These are phyloP conservation scores for Argyra leucocephala DNA, from an alignment of 2,888 invertebrate genomes.

Conservation along the genomic window DNA sequence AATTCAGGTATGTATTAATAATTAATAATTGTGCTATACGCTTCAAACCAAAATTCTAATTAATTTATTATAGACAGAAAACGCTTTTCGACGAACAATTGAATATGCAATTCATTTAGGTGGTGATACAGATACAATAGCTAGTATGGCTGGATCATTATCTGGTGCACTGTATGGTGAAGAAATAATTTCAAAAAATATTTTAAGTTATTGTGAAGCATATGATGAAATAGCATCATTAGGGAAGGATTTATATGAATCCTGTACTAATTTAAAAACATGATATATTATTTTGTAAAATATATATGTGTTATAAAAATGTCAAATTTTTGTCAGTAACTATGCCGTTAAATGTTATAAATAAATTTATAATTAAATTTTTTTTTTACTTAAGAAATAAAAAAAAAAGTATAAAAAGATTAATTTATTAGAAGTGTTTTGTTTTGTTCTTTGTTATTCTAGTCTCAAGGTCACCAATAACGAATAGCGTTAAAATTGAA, in stretches of 20 bases:
- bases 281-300: not conserved
- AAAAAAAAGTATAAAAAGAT: too few species aligned
- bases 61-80: conserved; percentile 43
- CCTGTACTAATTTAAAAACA: not conserved
- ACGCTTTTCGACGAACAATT: conserved; percentile 54
- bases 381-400: too few species aligned
- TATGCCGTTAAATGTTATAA: too few species aligned
- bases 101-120: conserved; percentile 63
- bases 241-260: conserved; percentile 45
- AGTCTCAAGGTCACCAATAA: too few species aligned
- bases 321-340: too few species aligned
- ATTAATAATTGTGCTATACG: too few species aligned
- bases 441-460: too few species aligned
- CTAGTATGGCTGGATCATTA: conserved; percentile 62
- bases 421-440: too few species aligned
- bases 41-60: not conserved
- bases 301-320: too few species aligned
- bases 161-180: conserved; percentile 60
- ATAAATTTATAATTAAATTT: too few species aligned
- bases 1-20: conserved; percentile 41
- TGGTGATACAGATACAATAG: conserved; percentile 71
- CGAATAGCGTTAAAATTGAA: too few species aligned
- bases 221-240: conserved; percentile 46
- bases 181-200: conserved; percentile 44
- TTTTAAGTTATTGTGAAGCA: conserved; percentile 54